A percentile compares a stretch with the other conserved stretches of the same genome.
These are phyloP conservation scores for Clarias platycephalus DNA, from an alignment of 2,797 vertebrate genomes.

Conservation along the genomic window DNA sequence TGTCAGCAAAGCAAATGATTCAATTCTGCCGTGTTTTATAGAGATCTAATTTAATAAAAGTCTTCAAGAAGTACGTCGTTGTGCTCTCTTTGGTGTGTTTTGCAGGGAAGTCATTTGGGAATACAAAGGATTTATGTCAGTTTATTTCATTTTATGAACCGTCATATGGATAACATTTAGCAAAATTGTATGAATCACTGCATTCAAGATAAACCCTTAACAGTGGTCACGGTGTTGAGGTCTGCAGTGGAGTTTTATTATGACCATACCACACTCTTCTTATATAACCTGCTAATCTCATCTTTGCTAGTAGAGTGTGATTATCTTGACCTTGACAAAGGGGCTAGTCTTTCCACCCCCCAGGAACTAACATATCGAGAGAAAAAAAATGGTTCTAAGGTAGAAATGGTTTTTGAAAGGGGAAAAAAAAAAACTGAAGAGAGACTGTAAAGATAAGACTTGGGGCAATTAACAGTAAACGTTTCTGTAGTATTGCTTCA, in stretches of 20 bases:
- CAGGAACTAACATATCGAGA: background rate
- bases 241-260: conserved; percentile 59
- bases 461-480: conserved; percentile 15
- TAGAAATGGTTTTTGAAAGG: background rate
- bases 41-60: conserved; percentile 61
- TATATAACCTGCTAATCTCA: conserved; percentile 68
- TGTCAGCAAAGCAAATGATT: conserved; percentile 45
- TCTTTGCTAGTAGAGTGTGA: conserved; percentile 66
- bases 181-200: conserved; percentile 1
- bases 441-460: conserved; percentile 20
- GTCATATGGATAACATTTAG: background rate
- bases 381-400: background rate
- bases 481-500: background rate
- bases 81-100: conserved; percentile 24
- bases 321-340: conserved; percentile 64
- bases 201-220: conserved; percentile 35
- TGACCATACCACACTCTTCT: conserved; percentile 46
- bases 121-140: background rate
- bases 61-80: conserved; percentile 40
- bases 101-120: background rate
- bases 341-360: background rate
- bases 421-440: background rate
- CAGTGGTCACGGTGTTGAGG: conserved; percentile 42
- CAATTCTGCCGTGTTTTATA: conserved; percentile 55
- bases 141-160: background rate